Conservation (phyloP, 2,113 vertebrate genomes). For the Ginglymostoma cirratum region DNA sequence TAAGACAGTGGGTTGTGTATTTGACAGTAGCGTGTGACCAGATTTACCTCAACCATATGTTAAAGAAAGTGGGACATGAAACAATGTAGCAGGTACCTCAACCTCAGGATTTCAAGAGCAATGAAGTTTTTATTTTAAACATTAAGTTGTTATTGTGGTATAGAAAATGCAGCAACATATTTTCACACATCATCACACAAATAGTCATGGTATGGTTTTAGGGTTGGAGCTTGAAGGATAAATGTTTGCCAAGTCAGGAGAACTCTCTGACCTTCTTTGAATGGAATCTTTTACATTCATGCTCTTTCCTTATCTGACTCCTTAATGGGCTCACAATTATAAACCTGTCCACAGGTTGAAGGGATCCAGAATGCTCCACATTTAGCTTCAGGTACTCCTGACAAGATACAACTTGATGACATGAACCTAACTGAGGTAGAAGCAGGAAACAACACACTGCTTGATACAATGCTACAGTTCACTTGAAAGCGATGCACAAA, state of each 20-base stretch:
- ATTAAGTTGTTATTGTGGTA: no score
- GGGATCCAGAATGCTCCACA: not conserved
- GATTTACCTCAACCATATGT: not conserved
- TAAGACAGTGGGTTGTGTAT: not conserved
- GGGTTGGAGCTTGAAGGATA: not conserved
- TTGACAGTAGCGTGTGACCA: not conserved
- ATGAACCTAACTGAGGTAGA: not conserved
- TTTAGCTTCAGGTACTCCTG: not conserved
- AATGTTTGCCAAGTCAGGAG: not conserved
- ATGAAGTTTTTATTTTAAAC: no score
- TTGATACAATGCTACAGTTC: not conserved
- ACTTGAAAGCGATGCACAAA: not conserved
- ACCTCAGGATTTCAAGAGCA: not conserved
- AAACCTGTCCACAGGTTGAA: not conserved
- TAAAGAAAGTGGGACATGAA: not conserved
- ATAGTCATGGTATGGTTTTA: not conserved
- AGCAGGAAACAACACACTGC: not conserved
- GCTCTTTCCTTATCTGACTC: not conserved
- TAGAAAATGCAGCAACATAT: not conserved
- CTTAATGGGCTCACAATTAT: not conserved
- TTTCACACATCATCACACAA: not conserved
- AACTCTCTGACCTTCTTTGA: not conserved
- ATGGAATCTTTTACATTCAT: not conserved
- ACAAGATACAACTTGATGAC: not conserved
- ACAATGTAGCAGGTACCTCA: not conserved